Percentiles rank a stretch among this genome's conserved stretches.
phyloP scores from a whole-genome alignment of 2,797 vertebrate species.

The Brachyalestes nurse region DNA sequence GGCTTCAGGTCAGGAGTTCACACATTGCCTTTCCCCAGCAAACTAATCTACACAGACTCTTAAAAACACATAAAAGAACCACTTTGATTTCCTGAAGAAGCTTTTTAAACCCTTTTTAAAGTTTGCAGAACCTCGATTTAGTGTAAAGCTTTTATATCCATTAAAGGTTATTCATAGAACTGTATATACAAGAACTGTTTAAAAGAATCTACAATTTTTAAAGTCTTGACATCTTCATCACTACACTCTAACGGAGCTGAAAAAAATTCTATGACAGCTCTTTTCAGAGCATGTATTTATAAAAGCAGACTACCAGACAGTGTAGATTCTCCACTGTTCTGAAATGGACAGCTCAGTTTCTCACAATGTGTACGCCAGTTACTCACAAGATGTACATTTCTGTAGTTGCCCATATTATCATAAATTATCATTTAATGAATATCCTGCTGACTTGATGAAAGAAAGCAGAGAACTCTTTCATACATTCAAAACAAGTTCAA shows the following conservation, averaged over 20 bases:
- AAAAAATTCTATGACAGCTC: not conserved
- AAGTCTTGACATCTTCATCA: not conserved
- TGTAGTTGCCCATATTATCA: not conserved
- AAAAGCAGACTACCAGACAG: not conserved
- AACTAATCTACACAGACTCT: constrained; percentile 19
- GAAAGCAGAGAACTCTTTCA: not conserved
- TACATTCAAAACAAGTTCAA: not conserved
- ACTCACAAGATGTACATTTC: constrained; percentile 16
- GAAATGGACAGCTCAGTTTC: constrained; percentile 1
- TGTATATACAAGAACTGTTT: not conserved
- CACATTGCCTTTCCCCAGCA: not conserved
- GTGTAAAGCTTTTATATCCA: not conserved
- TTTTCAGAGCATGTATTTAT: not conserved
- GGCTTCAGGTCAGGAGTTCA: not conserved
- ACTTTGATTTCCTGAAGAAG: too few species aligned
- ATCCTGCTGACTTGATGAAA: not conserved
- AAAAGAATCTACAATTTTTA: not conserved
- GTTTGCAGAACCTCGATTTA: not conserved
- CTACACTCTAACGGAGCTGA: not conserved
- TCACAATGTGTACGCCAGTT: not conserved
- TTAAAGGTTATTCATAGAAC: not conserved
- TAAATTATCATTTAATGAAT: not conserved
- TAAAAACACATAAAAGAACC: not conserved
- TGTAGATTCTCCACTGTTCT: not conserved
- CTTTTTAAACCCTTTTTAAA: not conserved